Evolutionary conservation across 2,113 vertebrate species (phyloP).

Genomic region (Gadus macrocephalus): DNA sequence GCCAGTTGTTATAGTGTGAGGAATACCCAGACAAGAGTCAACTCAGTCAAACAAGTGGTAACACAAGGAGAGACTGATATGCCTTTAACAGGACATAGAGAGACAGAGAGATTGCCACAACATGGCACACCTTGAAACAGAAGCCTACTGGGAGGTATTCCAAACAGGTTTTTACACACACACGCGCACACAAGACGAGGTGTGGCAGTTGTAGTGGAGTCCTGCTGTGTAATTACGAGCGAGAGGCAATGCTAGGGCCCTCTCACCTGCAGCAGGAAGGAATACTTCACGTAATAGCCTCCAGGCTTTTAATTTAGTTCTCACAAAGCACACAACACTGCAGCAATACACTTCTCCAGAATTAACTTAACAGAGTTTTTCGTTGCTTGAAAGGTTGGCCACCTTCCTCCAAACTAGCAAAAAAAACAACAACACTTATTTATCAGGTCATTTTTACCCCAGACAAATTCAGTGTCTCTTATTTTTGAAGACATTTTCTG

Average conservation of each 20-base stretch:
- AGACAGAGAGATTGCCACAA: neutral
- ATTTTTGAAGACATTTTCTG: neutral
- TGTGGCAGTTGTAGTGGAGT: conserved; percentile 25
- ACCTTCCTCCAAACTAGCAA: no score
- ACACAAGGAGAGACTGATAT: neutral
- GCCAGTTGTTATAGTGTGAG: no score
- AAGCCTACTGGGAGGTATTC: conserved; percentile 42
- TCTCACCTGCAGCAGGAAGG: no score
- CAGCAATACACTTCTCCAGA: no score
- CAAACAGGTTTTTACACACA: conserved; percentile 17
- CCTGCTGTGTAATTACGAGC: conserved; percentile 23
- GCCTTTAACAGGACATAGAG: neutral
- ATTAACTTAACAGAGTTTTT: no score
- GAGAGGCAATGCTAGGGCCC: conserved; percentile 5
- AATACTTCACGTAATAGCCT: neutral
- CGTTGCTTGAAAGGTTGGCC: no score
- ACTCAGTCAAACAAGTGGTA: no score
- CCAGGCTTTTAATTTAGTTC: no score
- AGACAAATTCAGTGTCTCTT: neutral
- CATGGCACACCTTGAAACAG: conserved; percentile 57
- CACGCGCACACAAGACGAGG: conserved; percentile 13
- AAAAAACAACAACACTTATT: neutral
- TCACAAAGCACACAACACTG: no score
- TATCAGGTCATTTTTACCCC: neutral
- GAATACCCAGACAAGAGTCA: no score